Evolutionary conservation across 2,113 vertebrate species (phyloP).

Genomic region (Thunnus maccoyii): DNA sequence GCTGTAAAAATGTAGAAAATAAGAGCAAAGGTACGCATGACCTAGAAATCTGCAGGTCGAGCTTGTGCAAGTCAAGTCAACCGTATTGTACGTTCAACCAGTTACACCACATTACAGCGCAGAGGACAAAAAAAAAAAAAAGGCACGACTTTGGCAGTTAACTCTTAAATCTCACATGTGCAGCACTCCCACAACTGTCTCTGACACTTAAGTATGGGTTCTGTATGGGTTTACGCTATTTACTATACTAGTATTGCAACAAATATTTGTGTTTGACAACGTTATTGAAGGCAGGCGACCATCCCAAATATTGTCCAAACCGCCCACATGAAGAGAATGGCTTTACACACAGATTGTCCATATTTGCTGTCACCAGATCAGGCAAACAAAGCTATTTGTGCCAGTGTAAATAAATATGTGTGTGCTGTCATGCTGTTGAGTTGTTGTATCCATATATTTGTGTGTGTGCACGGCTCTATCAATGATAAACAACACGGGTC

Average conservation of each 20-base stretch:
- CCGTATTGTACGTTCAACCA: constrained; percentile 37
- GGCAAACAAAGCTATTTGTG: constrained; percentile 38
- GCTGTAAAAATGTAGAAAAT: constrained; percentile 19
- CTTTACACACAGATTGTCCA: constrained; percentile 31
- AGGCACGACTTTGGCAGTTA: constrained; percentile 46
- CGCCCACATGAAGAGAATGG: background rate
- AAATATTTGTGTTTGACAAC: constrained; percentile 31
- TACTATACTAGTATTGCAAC: background rate
- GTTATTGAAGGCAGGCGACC: constrained; percentile 24
- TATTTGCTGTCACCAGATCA: constrained; percentile 38
- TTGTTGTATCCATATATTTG: background rate
- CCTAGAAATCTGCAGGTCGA: constrained; percentile 36
- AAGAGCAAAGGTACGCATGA: constrained; percentile 28
- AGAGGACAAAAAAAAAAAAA: background rate
- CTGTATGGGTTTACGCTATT: background rate
- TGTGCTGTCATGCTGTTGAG: constrained; percentile 7
- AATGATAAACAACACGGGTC: background rate
- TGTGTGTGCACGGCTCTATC: background rate
- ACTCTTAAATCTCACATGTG: constrained; percentile 26
- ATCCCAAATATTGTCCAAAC: constrained; percentile 42
- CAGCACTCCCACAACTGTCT: constrained; percentile 19
- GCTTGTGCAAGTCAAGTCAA: constrained; percentile 59
- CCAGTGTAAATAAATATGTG: constrained; percentile 42
- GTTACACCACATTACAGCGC: constrained; percentile 49
- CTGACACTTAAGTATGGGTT: background rate